phyloP scores from a whole-genome alignment of 2,888 invertebrate genomes.

The Drosophila cyrtoloma region DNA sequence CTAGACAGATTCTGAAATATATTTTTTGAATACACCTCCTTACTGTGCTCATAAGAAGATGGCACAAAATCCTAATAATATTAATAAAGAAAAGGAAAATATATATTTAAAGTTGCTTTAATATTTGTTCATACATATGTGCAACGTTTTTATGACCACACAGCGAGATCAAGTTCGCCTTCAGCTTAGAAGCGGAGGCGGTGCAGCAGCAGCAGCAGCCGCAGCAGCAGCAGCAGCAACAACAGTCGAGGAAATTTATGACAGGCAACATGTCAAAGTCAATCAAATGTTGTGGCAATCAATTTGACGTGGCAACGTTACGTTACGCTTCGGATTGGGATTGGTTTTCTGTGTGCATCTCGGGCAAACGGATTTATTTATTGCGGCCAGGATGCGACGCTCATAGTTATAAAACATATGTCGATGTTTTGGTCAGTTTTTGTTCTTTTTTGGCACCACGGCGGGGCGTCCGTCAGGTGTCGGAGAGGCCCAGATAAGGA shows the following conservation, averaged over 20 bases:
- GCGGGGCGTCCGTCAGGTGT: constrained; percentile 73
- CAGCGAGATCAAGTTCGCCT: constrained; percentile 33
- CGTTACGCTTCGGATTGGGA: constrained; percentile 54
- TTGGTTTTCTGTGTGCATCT: constrained; percentile 27
- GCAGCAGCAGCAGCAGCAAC: constrained; percentile 1
- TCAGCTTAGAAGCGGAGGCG: constrained; percentile 22
- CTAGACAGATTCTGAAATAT: background rate
- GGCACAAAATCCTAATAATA: background rate
- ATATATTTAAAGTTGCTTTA: background rate
- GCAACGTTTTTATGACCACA: constrained; percentile 46
- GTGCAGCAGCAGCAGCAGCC: background rate
- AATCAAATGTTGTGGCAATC: constrained; percentile 83
- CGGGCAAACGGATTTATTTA: constrained; percentile 68
- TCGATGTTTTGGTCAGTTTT: constrained; percentile 49
- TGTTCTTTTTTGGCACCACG: constrained; percentile 69
- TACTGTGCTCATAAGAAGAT: background rate
- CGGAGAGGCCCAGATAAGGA: constrained; percentile 65
- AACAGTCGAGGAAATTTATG: constrained; percentile 72
- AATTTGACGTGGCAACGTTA: constrained; percentile 70
- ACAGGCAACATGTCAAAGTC: constrained; percentile 84
- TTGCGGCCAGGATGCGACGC: constrained; percentile 60
- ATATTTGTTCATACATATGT: constrained; percentile 34
- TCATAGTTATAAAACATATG: constrained; percentile 74
- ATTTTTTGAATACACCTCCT: background rate
- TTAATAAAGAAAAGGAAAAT: background rate